These are phyloP conservation scores for Manduca sexta DNA, from an alignment of 1,140 invertebrate genomes.

Conservation along the genomic window DNA sequence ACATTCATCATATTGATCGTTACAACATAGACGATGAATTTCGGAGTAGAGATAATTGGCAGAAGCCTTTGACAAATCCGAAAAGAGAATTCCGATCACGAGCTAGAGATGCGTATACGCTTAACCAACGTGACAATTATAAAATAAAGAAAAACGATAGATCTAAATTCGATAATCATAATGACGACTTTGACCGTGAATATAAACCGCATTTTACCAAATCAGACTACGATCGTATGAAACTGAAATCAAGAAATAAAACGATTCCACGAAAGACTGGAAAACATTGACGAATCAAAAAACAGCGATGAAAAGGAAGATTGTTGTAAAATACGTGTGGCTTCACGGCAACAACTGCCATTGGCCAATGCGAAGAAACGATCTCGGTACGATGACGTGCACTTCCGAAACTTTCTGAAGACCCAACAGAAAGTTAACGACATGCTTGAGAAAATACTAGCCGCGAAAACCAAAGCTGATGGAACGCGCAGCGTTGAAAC, in stretches of 20 bases:
- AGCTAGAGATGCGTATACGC: not conserved
- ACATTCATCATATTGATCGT: too few relatives aligned
- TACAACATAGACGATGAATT: too few relatives aligned
- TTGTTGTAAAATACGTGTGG: constrained; percentile 27
- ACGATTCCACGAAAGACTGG: constrained; percentile 46
- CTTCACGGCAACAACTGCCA: constrained; percentile 36
- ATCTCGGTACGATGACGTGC: constrained; percentile 32
- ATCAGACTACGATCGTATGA: not conserved
- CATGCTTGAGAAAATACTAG: constrained; percentile 53
- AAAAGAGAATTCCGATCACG: not conserved
- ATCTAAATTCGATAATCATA: not conserved
- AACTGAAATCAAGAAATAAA: constrained; percentile 9
- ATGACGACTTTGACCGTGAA: not conserved
- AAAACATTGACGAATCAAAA: constrained; percentile 21
- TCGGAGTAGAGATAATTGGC: not conserved
- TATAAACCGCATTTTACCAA: not conserved
- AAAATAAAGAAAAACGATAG: not conserved
- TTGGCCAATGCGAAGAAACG: constrained; percentile 28
- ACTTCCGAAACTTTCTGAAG: constrained; percentile 51
- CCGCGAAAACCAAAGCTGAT: constrained; percentile 22
- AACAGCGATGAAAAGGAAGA: constrained; percentile 11
- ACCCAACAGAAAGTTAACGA: constrained; percentile 59
- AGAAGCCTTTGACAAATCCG: not conserved
- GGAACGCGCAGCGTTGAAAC: constrained; percentile 32
- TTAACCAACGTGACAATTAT: not conserved